These are phyloP conservation scores for Apis dorsata DNA, from an alignment of 1,140 invertebrate genomes.

Conservation along the genomic window DNA sequence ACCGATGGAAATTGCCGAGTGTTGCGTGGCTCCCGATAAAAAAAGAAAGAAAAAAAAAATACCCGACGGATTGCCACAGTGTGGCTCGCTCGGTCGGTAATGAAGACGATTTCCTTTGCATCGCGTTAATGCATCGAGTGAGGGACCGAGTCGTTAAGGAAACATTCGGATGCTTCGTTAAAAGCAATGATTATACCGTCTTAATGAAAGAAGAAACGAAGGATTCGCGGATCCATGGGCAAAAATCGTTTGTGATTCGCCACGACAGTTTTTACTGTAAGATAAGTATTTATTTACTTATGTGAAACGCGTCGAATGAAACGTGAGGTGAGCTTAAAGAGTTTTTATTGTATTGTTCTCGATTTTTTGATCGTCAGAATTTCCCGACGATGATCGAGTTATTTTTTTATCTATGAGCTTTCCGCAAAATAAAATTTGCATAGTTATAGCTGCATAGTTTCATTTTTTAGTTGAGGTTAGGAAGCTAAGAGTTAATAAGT, in stretches of 20 bases:
- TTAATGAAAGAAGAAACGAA: slow-evolving; percentile 41
- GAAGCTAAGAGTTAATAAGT: no score
- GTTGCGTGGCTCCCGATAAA: background rate
- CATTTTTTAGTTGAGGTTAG: no score
- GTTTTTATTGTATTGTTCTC: background rate
- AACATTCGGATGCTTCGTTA: slow-evolving; percentile 29
- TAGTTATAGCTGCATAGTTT: no score
- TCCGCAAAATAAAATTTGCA: no score
- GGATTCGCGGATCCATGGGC: background rate
- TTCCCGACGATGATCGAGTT: no score
- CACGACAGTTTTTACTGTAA: no score
- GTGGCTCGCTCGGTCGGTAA: slow-evolving; percentile 22
- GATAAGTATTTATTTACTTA: no score
- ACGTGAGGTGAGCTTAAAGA: background rate
- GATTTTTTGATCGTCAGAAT: no score
- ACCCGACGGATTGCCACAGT: slow-evolving; percentile 17
- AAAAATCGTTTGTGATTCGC: background rate
- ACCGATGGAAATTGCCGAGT: slow-evolving; percentile 42
- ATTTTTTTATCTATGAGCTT: no score
- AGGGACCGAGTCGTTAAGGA: slow-evolving; percentile 5
- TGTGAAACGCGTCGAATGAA: background rate
- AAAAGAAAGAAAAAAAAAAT: background rate
- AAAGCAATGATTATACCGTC: slow-evolving; percentile 30
- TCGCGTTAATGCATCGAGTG: slow-evolving; percentile 1
- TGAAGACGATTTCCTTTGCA: slow-evolving; percentile 41